Evolutionary conservation across 2,797 vertebrate genomes (phyloP), one percentile per base, ranked within the genome.

Genomic region (Molossus alvarezi): DNA sequence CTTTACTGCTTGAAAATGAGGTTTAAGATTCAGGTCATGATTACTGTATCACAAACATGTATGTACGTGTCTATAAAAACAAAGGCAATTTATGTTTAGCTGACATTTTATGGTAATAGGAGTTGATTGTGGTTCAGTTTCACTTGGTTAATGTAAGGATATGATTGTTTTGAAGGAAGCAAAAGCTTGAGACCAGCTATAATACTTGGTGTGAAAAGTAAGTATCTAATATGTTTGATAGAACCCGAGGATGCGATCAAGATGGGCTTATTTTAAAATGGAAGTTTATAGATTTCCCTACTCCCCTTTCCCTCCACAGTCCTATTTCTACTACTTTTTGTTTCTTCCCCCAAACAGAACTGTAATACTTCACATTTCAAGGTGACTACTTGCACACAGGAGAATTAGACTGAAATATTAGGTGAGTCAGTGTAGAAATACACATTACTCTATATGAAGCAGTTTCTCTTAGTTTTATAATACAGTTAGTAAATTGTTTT

Each of bases 121-220:
- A 73, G 90, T 98, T 97, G 87, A 96, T 97, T 97, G 18, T 85
- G 9, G 10, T 94, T 95, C 91, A 60, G 55, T 97, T 76, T 94
- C 90, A 92, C 20, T 82, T 90, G 55, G 58, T 92, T 69, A 89
- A 72, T 85, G 27, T 82, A 85, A 93, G 62, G 58, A 79, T 92
- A 72, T 4, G 64, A 48, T 94, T 91, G 48, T 84, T 97, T 94
- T 90, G 33, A 88, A 91, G 77, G 57, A 94, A 89, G 86, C 55
- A 93, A 84, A 79, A 77, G 23, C 73, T 95, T 91, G 94, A 96
- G 45, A 29, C 10, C 73, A 72, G 60, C 5, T 62, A 2, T 84
- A 95, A 82, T 88, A 92, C n/a, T 86, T 95, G 80, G 13, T 71
- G 62, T 90, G 82, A 62, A 72, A 93, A 95, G 12, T 80, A 94